phyloP scores from a whole-genome alignment of 92 coral and sea anemone species.

The Siderastrea radians region DNA sequence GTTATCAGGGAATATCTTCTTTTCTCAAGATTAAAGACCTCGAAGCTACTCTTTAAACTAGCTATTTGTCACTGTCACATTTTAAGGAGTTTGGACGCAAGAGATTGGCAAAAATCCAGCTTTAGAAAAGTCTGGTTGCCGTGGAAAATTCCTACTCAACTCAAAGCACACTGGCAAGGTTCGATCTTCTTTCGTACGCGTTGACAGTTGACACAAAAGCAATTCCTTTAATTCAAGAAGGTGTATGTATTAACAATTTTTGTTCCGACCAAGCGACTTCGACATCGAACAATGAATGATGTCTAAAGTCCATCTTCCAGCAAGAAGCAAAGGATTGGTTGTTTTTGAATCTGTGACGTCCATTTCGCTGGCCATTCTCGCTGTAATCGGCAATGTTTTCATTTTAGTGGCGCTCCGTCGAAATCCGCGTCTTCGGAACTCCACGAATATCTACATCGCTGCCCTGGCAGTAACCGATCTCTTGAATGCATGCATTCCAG shows the following conservation, averaged over 20 bases:
- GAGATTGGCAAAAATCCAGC: not conserved
- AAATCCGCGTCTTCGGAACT: slow-evolving; percentile 40
- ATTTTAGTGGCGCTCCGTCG: slow-evolving; percentile 35
- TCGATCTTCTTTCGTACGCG: not conserved
- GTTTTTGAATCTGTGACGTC: slow-evolving; percentile 27
- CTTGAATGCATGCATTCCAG: slow-evolving; percentile 32
- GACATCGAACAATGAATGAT: not conserved
- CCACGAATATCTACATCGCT: slow-evolving; percentile 43
- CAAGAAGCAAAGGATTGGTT: slow-evolving; percentile 20
- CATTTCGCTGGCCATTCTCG: slow-evolving; percentile 4
- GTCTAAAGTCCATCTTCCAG: not conserved
- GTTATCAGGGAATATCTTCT: not conserved
- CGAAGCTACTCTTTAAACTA: not conserved
- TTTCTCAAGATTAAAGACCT: not conserved
- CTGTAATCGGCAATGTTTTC: slow-evolving; percentile 34
- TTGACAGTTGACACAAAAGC: not conserved
- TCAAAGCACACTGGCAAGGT: not conserved
- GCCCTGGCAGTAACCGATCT: slow-evolving; percentile 40
- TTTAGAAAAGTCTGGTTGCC: too few relatives aligned
- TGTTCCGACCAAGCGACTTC: not conserved
- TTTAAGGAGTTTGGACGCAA: not conserved
- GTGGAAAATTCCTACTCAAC: not conserved
- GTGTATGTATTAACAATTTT: too few relatives aligned
- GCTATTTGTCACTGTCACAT: not conserved
- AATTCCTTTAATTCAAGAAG: not conserved